Conservation (phyloP, 2,797 vertebrate species). For the Centropyge bicolor region DNA sequence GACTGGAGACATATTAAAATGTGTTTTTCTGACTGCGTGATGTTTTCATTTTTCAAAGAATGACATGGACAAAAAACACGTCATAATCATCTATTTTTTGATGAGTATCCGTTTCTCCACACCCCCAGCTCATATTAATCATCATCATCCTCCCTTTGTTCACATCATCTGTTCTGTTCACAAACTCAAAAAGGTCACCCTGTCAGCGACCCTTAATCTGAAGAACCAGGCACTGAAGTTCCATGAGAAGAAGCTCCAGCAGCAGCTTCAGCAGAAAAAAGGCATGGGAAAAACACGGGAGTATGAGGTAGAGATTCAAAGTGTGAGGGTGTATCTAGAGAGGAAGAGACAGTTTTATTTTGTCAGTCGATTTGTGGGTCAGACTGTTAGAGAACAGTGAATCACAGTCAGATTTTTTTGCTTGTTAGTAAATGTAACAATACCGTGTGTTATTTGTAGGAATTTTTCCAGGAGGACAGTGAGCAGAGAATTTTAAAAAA, state of each 20-base stretch:
- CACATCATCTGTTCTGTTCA: conserved; percentile 1
- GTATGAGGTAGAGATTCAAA: conserved; percentile 57
- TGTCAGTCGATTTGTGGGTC: conserved; percentile 2
- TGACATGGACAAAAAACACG: not conserved
- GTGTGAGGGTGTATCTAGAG: not conserved
- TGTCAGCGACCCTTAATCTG: conserved; percentile 55
- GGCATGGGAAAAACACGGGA: conserved; percentile 41
- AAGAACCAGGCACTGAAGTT: conserved; percentile 61
- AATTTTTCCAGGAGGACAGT: conserved; percentile 45
- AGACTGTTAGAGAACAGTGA: not conserved
- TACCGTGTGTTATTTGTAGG: conserved; percentile 27
- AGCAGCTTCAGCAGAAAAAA: conserved; percentile 65
- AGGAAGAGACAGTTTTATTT: not conserved
- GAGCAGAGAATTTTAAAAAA: conserved; percentile 38
- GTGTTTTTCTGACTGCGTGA: not conserved
- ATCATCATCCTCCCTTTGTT: not conserved
- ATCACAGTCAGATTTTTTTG: not conserved
- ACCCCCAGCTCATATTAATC: not conserved
- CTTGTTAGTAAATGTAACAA: not conserved
- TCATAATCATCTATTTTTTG: not conserved
- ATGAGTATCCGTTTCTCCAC: not conserved
- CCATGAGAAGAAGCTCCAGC: conserved; percentile 64
- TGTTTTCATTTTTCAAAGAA: not conserved
- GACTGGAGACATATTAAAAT: not conserved
- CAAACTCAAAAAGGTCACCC: conserved; percentile 49